A percentile compares a stretch with the other conserved stretches of the same genome.
phyloP scores from a whole-genome alignment of 2,797 vertebrate species.

The Acanthurus tractus region DNA sequence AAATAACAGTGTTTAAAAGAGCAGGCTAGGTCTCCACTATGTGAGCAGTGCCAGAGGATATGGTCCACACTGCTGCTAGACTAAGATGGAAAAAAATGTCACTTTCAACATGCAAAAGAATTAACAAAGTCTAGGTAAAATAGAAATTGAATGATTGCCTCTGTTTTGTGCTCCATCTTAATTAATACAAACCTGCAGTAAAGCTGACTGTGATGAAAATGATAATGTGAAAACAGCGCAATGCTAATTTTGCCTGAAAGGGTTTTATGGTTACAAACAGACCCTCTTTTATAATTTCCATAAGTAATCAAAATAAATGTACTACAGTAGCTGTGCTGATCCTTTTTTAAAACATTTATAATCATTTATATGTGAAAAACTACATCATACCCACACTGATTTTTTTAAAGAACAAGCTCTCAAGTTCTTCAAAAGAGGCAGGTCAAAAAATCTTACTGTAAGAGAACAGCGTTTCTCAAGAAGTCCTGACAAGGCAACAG shows the following conservation, averaged over 20 bases:
- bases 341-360: slow-evolving; percentile 1
- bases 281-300: slow-evolving; percentile 44
- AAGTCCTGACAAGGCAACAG: not conserved
- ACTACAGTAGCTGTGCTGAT: slow-evolving; percentile 18
- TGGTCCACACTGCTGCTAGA: slow-evolving; percentile 53
- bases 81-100: slow-evolving; percentile 36
- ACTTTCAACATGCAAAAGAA: slow-evolving; percentile 26
- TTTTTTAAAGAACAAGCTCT: not conserved
- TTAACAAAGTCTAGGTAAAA: not conserved
- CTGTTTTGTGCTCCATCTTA: not conserved
- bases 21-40: slow-evolving; percentile 45
- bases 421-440: not conserved
- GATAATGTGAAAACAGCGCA: slow-evolving; percentile 29
- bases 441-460: not conserved
- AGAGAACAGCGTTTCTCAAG: not conserved
- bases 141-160: slow-evolving; percentile 6
- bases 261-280: slow-evolving; percentile 33
- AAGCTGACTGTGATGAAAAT: too few species aligned
- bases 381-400: slow-evolving; percentile 1
- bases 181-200: slow-evolving; percentile 2
- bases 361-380: slow-evolving; percentile 8
- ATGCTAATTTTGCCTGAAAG: slow-evolving; percentile 15
- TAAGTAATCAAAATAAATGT: slow-evolving; percentile 37
- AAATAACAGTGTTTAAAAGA: slow-evolving; percentile 61
- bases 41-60: slow-evolving; percentile 79